Evolutionary conservation across 2,797 vertebrate species (phyloP).

Genomic region (Gymnothorax reevesii): DNA sequence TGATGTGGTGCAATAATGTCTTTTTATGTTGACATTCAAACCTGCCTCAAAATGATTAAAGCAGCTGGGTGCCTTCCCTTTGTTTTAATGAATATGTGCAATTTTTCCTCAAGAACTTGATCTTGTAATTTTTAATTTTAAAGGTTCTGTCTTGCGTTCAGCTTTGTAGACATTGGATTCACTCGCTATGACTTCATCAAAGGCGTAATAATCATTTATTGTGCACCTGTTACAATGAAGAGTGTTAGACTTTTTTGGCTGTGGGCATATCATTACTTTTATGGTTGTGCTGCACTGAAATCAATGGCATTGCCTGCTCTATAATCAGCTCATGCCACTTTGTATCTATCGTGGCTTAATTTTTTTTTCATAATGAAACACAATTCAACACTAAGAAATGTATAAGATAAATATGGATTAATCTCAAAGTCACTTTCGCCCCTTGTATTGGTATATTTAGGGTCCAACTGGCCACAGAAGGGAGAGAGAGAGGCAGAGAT

Average conservation of each 20-base stretch:
- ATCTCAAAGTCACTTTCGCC: not conserved
- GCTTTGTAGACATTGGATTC: not conserved
- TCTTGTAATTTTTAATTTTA: not conserved
- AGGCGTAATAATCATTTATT: not conserved
- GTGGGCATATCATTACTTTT: not conserved
- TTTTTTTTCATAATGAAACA: not conserved
- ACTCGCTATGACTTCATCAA: not conserved
- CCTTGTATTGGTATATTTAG: not conserved
- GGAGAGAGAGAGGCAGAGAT: not conserved
- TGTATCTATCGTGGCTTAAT: not conserved
- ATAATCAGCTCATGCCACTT: not conserved
- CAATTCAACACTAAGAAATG: not conserved
- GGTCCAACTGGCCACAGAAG: not conserved
- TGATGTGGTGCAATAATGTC: not conserved
- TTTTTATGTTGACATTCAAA: slow-evolving; percentile 14
- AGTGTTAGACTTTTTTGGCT: not conserved
- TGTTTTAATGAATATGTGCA: not conserved
- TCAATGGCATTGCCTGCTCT: not conserved
- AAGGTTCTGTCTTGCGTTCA: not conserved
- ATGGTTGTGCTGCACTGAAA: not conserved
- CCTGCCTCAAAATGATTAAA: not conserved
- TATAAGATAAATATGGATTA: not conserved
- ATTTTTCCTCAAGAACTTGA: not conserved
- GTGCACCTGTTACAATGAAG: not conserved
- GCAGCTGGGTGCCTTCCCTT: not conserved